Base-by-base conservation (phyloP, 2,113 vertebrate genomes). In the Marcusenius ussheri region DNA sequence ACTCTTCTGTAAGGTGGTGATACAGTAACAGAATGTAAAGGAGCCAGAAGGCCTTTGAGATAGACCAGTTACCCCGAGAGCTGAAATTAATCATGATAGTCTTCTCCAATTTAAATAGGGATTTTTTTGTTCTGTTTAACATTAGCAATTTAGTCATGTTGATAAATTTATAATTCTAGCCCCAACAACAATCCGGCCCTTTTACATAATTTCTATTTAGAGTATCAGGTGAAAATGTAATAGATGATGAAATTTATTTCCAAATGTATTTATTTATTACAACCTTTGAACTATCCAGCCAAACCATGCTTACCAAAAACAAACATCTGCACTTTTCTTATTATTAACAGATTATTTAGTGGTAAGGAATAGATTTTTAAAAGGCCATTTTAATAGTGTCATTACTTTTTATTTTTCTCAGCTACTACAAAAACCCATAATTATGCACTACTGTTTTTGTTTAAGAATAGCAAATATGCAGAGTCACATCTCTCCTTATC, bases 401-500 rank as follows among this genome's bases (percentile, higher is more conserved):
- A 50, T 83, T 70, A 15, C 56, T 74, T 90, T 90, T 46, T 90
- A 27, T 87, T 87, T 42, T 90, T 74, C 35, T 27, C 17, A 87
- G 49, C 45, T 85, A 70, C 56, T 49, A 70, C 35, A 70, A 39
- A 74, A 74, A 42, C 11, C 21, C 13, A 21, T 84, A 6, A 90
- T 62, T 35, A 87, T 19, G 2, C 17, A n/a, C 27, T 19, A 27
- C 46, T 51, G 24, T 24, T 35, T 70, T 70, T 66, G 21, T 46
- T 19, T 13, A 47, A 46, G 74, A 45, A 85, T 15, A 58, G 15
- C 39, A 84, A 13, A 46, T 5, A 53, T 45, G 35, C 58, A 50
- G 13, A 11, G 19, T 53, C n/a, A 19, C 80, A 53, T 89, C 85
- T 47, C 21, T 86, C 39, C 88, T 91, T 50, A 89, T 90, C 74